Evolutionary conservation across 2,113 vertebrate genomes (phyloP).

Genomic region (Saguinus imperator): DNA sequence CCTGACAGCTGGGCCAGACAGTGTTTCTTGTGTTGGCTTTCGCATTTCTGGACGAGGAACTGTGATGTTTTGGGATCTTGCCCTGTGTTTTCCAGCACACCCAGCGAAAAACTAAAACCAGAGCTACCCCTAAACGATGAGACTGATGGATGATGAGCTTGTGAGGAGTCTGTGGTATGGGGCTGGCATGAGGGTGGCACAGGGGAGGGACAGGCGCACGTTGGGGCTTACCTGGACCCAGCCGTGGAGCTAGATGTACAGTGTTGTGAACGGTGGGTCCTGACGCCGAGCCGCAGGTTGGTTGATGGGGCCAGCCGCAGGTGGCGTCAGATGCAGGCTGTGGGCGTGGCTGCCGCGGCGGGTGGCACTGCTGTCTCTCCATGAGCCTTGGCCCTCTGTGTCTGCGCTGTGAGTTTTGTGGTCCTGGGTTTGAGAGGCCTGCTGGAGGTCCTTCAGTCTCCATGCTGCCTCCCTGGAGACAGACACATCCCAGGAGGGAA

Average conservation of each 20-base stretch:
- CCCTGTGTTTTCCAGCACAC: background rate
- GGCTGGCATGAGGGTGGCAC: background rate
- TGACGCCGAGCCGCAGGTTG: background rate
- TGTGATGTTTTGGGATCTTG: background rate
- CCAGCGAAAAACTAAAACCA: background rate
- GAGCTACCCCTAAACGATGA: fast-evolving
- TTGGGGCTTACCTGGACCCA: background rate
- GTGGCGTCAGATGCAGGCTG: background rate
- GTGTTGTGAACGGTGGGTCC: too few species aligned
- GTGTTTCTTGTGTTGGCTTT: too few species aligned
- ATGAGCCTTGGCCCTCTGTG: background rate
- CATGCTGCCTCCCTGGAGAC: too few species aligned
- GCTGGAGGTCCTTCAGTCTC: background rate
- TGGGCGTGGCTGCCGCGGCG: background rate
- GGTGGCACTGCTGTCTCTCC: background rate
- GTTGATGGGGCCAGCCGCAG: background rate
- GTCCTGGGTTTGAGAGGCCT: background rate
- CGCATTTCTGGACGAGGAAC: background rate
- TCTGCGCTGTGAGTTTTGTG: background rate
- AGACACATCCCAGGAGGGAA: background rate
- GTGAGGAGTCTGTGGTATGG: background rate
- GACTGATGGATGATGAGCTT: too few species aligned
- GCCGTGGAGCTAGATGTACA: too few species aligned
- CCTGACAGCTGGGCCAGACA: too few species aligned
- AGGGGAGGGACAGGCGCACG: background rate